Percentiles rank a stretch among this genome's conserved stretches.
Conservation (phyloP, 2,888 invertebrate species). For the Diachrysia chrysitis region DNA sequence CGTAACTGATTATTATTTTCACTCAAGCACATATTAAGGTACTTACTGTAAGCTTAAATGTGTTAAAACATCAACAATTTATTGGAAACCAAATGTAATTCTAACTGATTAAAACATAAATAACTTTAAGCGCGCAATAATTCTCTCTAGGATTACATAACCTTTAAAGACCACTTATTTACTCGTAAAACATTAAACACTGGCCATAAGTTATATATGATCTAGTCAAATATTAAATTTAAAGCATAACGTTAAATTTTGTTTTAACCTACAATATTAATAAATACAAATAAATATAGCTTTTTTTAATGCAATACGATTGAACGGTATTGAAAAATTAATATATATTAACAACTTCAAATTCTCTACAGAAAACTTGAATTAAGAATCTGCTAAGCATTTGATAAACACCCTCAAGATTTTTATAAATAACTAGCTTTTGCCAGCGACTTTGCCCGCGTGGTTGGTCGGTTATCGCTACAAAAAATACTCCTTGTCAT, state of each 20-base stretch:
- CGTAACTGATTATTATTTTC: background rate
- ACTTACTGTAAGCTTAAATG: background rate
- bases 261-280: no score
- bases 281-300: no score
- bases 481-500: no score
- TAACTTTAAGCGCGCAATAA: background rate
- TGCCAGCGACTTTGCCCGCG: no score
- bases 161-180: conserved; percentile 14
- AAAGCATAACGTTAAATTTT: background rate
- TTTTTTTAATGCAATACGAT: no score
- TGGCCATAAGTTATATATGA: background rate
- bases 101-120: conserved; percentile 1
- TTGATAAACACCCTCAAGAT: no score
- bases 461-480: no score
- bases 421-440: no score
- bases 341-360: no score
- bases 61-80: background rate
- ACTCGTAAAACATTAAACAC: conserved; percentile 14
- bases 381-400: no score
- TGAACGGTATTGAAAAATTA: no score
- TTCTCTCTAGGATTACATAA: conserved; percentile 14
- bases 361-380: no score
- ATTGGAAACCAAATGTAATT: background rate
- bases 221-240: background rate
- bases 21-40: background rate